Base-by-base conservation (phyloP, 2,888 invertebrate genomes). In the Rhamnusium bicolor region DNA sequence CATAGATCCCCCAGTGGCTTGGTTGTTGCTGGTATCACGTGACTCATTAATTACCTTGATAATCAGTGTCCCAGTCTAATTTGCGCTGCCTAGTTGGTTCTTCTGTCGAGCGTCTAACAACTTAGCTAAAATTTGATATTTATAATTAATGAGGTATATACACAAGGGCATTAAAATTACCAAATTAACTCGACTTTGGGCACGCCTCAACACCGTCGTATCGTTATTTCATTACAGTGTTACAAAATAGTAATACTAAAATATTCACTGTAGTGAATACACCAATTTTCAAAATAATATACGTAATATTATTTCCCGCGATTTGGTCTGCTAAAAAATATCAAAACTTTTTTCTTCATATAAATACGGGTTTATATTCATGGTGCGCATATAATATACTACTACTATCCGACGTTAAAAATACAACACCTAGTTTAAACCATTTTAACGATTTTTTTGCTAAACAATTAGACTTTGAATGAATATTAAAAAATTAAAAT, bases 41-140 rank as follows among this genome's bases (percentile, higher is more conserved):
- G 82, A 81, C 85, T 82, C 86, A 86, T 86, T 86, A 86, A 85
- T 86, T 85, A 85, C 83, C 84, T 83, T 82, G 79, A 83, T 86
- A 85, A 85, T 85, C 85, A 85, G 83, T 83, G 81, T 81, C 79
- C 74, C 79, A 78, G 79, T 80, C 84, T 83, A 85, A 85, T 84
- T 85, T 84, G 83, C 65, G 68, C 80, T 77, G 76, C 79, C 78
- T 81, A 77, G 79, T 79, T 77, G 72, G 74, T 76, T 74, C 74
- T 69, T 63, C 73, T 78, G 76, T 74, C 73, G 74, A 75, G 71
- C 74, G 74, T 75, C 79, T 76, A 78, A 78, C 74, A 77, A 73
- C 72, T 73, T 76, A 47, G 66, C 51, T 74, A 73, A 74, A 75
- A 78, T 73, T 78, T 76, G 74, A 78, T 78, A 75, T 76, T 71